Evolutionary conservation across 2,113 vertebrate species (phyloP), one percentile per base, ranked within the genome.

Genomic region (Thunnus maccoyii): DNA sequence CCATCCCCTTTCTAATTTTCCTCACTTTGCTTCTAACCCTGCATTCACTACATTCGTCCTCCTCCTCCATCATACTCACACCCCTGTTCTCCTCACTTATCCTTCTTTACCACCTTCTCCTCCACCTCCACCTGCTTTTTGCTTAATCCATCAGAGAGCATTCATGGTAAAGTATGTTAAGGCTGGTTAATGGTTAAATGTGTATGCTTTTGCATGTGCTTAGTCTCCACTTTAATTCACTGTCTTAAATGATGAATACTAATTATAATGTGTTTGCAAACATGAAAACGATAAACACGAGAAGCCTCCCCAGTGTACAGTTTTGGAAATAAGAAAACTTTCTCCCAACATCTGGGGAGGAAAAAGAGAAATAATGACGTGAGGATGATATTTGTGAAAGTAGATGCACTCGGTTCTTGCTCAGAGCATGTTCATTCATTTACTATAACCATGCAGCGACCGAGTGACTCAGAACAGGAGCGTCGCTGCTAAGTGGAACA

Each of bases 381-480:
- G 55, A 77, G 73, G 86, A 88, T 90, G 87, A 91, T 93, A 85
- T 93, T 89, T 89, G 85, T 85, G 84, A 91, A 90, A 92, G 90
- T 89, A 86, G 91, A 88, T 84, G 89, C 80, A 65, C 71, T 81
- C 18, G 50, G 69, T 88, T 89, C 80, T 90, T 82, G 89, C 73
- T 90, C 82, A 15, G 88, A 88, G 86, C 89, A 78, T 94, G 94
- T 94, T 94, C 91, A 88, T 94, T 95, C 91, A 94, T 95, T 94
- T 93, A 88, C 66, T 57, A 79, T 86, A 89, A 90, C 91, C 88
- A 88, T 61, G 79, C 84, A 32, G 84, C 82, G 63, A 76, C 88
- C 72, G 82, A 86, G 83, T 79, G 86, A 88, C 78, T 88, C 72
- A 22, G 79, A 91, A 77, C 84, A 80, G 77, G 61, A 84, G 89